Percentiles rank a stretch among this genome's conserved stretches.
These are phyloP conservation scores for Dolomedes plantarius DNA, from an alignment of 2,888 invertebrate genomes.

Conservation along the genomic window DNA sequence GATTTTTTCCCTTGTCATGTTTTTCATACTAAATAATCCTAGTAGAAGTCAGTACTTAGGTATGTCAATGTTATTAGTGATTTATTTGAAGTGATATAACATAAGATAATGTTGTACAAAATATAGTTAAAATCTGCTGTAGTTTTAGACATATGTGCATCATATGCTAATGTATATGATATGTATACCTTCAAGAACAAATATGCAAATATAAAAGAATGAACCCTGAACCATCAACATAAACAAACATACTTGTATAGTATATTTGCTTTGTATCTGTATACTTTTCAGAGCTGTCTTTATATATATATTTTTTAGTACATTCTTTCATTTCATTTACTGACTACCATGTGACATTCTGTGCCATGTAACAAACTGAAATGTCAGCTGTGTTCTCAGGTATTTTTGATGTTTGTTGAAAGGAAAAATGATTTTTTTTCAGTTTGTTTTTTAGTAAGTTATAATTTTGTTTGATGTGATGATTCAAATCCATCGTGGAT, in stretches of 20 bases:
- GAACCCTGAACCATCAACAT: background rate
- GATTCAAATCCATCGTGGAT: no score
- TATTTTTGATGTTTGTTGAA: no score
- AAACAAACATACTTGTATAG: background rate
- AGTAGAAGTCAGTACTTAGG: background rate
- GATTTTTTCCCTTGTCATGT: constrained; percentile 56
- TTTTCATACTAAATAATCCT: constrained; percentile 53
- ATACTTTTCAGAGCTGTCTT: no score
- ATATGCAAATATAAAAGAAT: background rate
- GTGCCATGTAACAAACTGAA: no score
- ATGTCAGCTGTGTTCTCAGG: no score
- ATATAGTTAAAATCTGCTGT: constrained; percentile 51
- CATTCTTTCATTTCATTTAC: background rate
- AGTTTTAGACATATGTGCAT: constrained; percentile 27
- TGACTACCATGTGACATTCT: no score
- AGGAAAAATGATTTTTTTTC: no score
- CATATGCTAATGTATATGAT: constrained; percentile 9
- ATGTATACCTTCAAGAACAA: constrained; percentile 15
- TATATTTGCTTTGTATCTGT: no score
- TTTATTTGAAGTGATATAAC: constrained; percentile 8
- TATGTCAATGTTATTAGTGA: background rate
- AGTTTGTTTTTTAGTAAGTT: no score
- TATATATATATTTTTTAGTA: background rate
- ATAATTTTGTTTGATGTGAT: no score
- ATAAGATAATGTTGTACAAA: constrained; percentile 25